phyloP scores from a whole-genome alignment of 2,888 invertebrate species.

The Drosophila meridiana region DNA sequence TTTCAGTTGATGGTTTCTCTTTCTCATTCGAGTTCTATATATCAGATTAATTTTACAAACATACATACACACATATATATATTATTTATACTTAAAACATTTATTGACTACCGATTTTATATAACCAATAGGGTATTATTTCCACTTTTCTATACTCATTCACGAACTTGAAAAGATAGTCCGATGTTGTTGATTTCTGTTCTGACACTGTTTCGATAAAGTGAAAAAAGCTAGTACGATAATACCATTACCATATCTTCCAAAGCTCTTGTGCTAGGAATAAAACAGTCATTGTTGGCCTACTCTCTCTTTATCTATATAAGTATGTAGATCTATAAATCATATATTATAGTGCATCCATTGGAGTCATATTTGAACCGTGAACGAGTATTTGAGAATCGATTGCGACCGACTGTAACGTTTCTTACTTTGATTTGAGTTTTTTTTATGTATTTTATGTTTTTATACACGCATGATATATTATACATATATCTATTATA shows the following conservation, averaged over 20 bases:
- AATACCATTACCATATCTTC: not conserved
- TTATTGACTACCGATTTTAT: constrained; percentile 33
- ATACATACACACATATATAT: constrained; percentile 35
- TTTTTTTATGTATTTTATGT: constrained; percentile 6
- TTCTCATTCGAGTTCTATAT: not conserved
- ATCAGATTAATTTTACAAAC: constrained; percentile 21
- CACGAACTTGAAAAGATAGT: not conserved
- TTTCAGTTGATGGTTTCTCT: not conserved
- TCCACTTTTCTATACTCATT: not conserved
- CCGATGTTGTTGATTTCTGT: not conserved
- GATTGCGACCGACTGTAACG: not conserved
- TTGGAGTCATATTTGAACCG: not conserved
- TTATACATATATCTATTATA: constrained; percentile 16
- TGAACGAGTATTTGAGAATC: not conserved
- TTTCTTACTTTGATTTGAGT: not conserved
- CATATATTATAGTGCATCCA: not conserved
- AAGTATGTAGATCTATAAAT: not conserved
- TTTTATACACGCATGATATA: constrained; percentile 9
- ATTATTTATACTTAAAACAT: constrained; percentile 36
- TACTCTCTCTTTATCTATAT: not conserved
- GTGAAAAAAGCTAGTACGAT: not conserved
- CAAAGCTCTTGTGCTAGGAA: not conserved
- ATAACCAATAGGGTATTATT: constrained; percentile 6
- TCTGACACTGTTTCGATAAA: not conserved
- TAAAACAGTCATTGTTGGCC: not conserved